phyloP scores from a whole-genome alignment of 2,797 vertebrate species.

The Capromys pilorides region DNA sequence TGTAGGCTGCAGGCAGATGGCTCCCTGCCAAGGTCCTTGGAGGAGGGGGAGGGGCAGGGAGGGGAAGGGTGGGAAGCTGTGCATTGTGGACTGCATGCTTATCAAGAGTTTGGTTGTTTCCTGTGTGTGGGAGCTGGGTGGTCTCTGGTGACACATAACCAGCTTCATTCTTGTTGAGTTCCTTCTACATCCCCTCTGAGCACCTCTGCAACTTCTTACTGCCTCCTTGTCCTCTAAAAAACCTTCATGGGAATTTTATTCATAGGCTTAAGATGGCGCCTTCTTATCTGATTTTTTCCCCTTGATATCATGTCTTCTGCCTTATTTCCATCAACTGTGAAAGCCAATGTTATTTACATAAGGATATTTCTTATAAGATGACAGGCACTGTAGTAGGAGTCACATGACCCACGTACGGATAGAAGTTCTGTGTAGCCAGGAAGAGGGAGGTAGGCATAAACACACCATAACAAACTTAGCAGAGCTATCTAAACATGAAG shows the following conservation, averaged over 20 bases:
- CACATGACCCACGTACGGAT: neutral
- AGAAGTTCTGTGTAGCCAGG: neutral
- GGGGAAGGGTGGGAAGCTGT: neutral
- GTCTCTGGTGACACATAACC: neutral
- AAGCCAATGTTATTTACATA: neutral
- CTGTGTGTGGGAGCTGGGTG: neutral
- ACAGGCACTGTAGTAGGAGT: neutral
- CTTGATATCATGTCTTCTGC: neutral
- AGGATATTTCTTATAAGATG: neutral
- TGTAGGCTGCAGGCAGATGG: neutral
- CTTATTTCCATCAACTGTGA: neutral
- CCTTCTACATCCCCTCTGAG: neutral
- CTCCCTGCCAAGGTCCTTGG: neutral
- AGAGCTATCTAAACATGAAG: neutral
- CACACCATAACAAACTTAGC: neutral
- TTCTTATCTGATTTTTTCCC: neutral
- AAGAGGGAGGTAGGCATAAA: neutral
- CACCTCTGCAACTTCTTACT: neutral
- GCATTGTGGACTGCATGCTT: neutral
- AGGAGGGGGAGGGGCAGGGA: too few species aligned
- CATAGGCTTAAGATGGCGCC: neutral
- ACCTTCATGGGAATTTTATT: neutral
- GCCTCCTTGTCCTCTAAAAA: neutral
- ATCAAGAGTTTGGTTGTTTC: neutral
- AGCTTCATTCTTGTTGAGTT: accelerated